Base-by-base conservation (phyloP, 37 sponge, comb jelly and placozoan species). In the Petrosia ficiformis region DNA sequence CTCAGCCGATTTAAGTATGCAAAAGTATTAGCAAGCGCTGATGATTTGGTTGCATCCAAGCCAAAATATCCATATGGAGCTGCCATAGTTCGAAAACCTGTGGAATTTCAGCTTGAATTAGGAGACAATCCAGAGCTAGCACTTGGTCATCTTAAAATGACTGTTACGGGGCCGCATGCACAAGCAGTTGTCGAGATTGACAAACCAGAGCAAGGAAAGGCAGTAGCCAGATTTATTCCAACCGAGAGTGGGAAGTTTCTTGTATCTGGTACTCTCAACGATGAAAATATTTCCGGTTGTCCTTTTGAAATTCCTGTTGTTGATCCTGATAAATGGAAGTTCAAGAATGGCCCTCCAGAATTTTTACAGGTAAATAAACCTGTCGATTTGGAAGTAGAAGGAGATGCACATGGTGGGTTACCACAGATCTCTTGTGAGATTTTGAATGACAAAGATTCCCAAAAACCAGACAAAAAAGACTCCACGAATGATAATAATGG, bases 1-100 rank as follows among this genome's bases (percentile, higher is more conserved):
- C 74, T 94, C 36, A 44, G 67, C 33, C 72, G 65, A 56, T 89
- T 94, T 59, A 74, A 72, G 59, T 86, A 87, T 59, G 80, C 92
- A 31, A 77, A 82, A 70, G 75, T 83, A 0, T 44, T 58, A 24
- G 72, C 68, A 5, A 64, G 75, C 22, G 75, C 90, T 16, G 88
- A 87, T 48, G 77, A 77, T 31, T 77, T 87, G 22, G 56, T 67
- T 3, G 52, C 77, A 19, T 39, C 41, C 22, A 42, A 66, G 24
- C 78, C 82, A 28, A 64, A 54, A 33, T 75, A 77, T 19, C 70
- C 81, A 0, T 73, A 24, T 42, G 42, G 72, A 11, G 72, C 43
- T 32, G 70, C 36, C 24, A 8, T 30, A 34, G 36, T 68, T 5
- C 4, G 43, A 3, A 42, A 24, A 11, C 72, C 44, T 6, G 48